Percentiles rank a stretch among this genome's conserved stretches.
These are phyloP conservation scores for Poecilus cupreus DNA, from an alignment of 2,888 invertebrate genomes.

Conservation along the genomic window DNA sequence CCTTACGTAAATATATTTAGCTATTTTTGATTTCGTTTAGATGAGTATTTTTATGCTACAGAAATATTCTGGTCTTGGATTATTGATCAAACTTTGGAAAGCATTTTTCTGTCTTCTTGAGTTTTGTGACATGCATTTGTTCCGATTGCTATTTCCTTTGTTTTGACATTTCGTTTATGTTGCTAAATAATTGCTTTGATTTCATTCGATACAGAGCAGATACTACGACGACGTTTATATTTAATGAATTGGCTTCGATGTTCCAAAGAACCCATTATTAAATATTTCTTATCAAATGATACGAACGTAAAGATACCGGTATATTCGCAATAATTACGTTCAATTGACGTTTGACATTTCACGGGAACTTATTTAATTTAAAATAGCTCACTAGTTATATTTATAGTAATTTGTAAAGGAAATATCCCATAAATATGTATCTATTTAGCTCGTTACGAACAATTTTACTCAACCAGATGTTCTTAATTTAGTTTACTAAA, in stretches of 20 bases:
- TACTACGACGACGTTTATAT: slow-evolving; percentile 1
- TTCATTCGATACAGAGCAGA: not conserved
- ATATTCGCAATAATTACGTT: not conserved
- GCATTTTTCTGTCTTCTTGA: slow-evolving; percentile 33
- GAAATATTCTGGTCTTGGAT: slow-evolving; percentile 23
- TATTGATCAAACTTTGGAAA: slow-evolving; percentile 36
- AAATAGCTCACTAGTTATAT: not conserved
- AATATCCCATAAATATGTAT: too few relatives aligned
- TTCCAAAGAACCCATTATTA: not conserved
- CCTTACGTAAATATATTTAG: not conserved
- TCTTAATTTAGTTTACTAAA: too few relatives aligned
- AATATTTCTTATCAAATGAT: not conserved
- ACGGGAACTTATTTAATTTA: not conserved
- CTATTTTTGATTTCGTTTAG: not conserved
- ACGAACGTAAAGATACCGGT: not conserved
- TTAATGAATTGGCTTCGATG: not conserved
- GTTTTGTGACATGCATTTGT: slow-evolving; percentile 31
- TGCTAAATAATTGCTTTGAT: slow-evolving; percentile 31
- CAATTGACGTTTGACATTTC: not conserved
- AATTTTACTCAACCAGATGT: too few relatives aligned
- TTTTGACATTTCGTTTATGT: slow-evolving; percentile 28
- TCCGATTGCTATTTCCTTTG: slow-evolving; percentile 31
- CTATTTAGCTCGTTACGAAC: too few relatives aligned
- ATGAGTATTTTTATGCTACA: not conserved
- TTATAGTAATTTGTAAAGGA: not conserved